phyloP scores from a whole-genome alignment of 2,113 vertebrate genomes.

The Pluvianellus socialis region DNA sequence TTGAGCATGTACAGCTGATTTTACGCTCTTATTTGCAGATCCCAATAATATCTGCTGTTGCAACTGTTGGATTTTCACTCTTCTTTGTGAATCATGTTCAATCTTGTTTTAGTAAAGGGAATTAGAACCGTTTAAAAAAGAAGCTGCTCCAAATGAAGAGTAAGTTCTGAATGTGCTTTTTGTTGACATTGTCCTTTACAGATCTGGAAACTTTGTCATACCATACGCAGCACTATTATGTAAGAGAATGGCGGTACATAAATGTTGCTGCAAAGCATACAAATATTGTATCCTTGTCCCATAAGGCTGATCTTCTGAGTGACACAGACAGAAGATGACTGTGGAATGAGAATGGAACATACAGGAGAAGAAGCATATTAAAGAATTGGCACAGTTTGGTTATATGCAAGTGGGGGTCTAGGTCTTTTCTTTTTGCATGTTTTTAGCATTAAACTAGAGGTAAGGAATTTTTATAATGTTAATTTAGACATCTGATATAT shows the following conservation, averaged over 20 bases:
- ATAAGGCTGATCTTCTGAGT: background rate
- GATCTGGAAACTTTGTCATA: background rate
- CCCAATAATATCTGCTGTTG: background rate
- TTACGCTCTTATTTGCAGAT: background rate
- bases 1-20: fast-evolving
- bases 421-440: background rate
- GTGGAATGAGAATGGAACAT: background rate
- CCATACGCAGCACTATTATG: background rate
- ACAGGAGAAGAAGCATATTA: background rate
- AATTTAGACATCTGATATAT: background rate
- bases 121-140: background rate
- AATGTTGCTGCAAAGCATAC: background rate
- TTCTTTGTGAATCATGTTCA: background rate
- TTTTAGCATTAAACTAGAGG: background rate
- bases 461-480: background rate
- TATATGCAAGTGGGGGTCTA: background rate
- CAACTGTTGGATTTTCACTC: background rate
- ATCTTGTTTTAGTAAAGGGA: background rate
- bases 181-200: background rate
- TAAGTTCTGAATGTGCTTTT: background rate
- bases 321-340: background rate
- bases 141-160: background rate
- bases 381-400: background rate
- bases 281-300: background rate
- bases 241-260: background rate